Evolutionary conservation across 2,797 vertebrate genomes (phyloP).

Genomic region (Capromys pilorides): DNA sequence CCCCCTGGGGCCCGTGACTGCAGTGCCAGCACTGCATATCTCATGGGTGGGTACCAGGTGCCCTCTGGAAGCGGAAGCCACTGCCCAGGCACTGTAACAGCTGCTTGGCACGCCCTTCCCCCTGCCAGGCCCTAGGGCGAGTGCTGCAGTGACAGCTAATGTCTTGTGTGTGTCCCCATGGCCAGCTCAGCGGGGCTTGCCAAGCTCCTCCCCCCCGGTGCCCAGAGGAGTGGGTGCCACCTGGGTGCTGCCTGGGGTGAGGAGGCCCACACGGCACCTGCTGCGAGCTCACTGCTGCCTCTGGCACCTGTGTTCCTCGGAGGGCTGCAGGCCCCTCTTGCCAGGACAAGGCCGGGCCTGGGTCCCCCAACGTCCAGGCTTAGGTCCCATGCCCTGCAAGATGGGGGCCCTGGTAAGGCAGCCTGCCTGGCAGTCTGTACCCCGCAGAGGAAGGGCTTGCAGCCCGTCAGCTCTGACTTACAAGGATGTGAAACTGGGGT

Average conservation of each 20-base stretch:
- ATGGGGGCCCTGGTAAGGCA: not conserved
- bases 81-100: not conserved
- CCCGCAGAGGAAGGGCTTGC: not conserved
- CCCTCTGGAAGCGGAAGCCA: slow-evolving; percentile 35
- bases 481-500: not conserved
- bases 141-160: not conserved
- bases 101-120: not conserved
- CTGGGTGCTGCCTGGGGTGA: not conserved
- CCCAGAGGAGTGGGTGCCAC: not conserved
- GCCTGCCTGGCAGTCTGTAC: rapidly evolving
- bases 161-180: not conserved
- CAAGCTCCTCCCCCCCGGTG: not conserved
- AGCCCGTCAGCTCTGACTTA: too few species aligned
- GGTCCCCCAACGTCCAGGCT: not conserved
- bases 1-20: not conserved
- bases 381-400: not conserved
- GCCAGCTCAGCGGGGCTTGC: not conserved
- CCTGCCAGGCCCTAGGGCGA: rapidly evolving
- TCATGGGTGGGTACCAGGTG: not conserved
- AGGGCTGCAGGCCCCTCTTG: not conserved
- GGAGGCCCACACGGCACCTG: not conserved
- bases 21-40: not conserved
- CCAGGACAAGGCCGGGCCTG: not conserved
- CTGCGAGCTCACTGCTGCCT: not conserved
- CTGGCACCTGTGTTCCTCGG: too few species aligned